Base-by-base conservation (phyloP, 2,113 vertebrate species). In the Nothoprocta perdicaria region DNA sequence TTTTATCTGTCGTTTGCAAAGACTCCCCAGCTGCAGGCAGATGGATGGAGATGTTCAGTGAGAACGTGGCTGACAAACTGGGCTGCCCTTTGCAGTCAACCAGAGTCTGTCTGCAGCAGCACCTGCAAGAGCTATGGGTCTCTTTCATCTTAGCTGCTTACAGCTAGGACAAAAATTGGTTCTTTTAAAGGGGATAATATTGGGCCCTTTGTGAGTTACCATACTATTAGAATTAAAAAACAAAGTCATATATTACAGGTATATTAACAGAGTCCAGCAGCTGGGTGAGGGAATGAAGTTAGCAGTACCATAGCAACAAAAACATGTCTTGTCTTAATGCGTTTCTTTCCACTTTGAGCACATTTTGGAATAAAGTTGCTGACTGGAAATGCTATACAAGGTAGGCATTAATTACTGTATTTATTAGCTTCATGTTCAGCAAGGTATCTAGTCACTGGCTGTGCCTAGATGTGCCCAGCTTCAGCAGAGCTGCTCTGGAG, bases 61-160 rank as follows among this genome's bases (percentile, higher is more conserved):
- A 66, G 61, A 74, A 40, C 3, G 2, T 45, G 61, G 81, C 48
- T 93, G 35, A 84, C 27, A n/a, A 8, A 26, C 61, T 1, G 7
- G 88, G 77, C 58, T 94, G 88, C 76, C 73, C 92, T 95, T 93
- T 89, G 76, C 84, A 89, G 83, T 92, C 94, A 93, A 73, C 84
- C 55, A 75, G 79, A 52, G 76, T n/a, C 84, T 76, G 71, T 93
- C 81, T 89, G 79, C 6, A 1, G 81, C 35, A 12, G 79, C 55
- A 83, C 58, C 61, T 84, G 55, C 48, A 85, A 58, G 48, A 93
- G 41, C 88, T 84, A 73, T 3, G 14, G 0, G 1, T 52, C 93
- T 29, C 92, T 94, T 95, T 93, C 84, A 92, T 90, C 85, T 91
- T 16, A 61, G 41, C 68, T 88, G 80, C 50, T 86, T 91, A 79